These are phyloP conservation scores for Drosophila kurseongensis DNA, from an alignment of 1,140 invertebrate genomes.

Conservation along the genomic window DNA sequence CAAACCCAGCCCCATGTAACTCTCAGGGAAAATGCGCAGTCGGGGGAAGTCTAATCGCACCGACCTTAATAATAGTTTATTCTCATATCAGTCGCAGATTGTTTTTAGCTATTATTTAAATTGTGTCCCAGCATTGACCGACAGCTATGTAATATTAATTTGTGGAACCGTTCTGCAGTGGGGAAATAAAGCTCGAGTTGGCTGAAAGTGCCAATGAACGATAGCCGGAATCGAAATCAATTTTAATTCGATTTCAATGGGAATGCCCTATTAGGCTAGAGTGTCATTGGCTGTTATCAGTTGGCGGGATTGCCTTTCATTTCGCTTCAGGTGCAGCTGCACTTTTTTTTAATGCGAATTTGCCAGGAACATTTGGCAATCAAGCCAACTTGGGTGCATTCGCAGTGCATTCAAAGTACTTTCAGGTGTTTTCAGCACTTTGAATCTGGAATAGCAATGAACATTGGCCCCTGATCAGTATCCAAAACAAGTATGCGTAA, in stretches of 20 bases:
- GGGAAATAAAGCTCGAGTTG: not conserved
- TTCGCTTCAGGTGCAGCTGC: slow-evolving; percentile 16
- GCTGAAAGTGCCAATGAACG: slow-evolving; percentile 19
- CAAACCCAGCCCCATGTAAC: not conserved
- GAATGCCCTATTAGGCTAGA: slow-evolving; percentile 11
- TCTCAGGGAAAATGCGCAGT: slow-evolving; percentile 19
- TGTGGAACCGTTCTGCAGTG: not conserved
- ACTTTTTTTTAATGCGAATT: slow-evolving; percentile 4
- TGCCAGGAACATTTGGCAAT: not conserved
- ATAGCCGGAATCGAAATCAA: slow-evolving; percentile 4
- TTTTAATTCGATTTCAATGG: slow-evolving; percentile 11
- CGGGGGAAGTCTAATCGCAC: slow-evolving; percentile 22
- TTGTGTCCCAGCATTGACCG: not conserved
- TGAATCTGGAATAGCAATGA: not conserved
- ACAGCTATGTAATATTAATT: not conserved
- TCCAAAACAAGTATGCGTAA: not conserved
- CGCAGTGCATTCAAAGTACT: slow-evolving; percentile 5
- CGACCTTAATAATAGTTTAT: slow-evolving; percentile 42
- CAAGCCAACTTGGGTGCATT: slow-evolving; percentile 9
- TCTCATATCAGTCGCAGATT: slow-evolving; percentile 20
- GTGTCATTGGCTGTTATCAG: slow-evolving; percentile 11
- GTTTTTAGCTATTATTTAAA: slow-evolving; percentile 22
- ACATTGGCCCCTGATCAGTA: not conserved
- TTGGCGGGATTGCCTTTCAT: not conserved
- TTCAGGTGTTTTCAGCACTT: slow-evolving; percentile 24